These are phyloP conservation scores for Halichondria panicea DNA, from an alignment of 37 sponge, comb jelly and placozoan species.

Conservation along the genomic window DNA sequence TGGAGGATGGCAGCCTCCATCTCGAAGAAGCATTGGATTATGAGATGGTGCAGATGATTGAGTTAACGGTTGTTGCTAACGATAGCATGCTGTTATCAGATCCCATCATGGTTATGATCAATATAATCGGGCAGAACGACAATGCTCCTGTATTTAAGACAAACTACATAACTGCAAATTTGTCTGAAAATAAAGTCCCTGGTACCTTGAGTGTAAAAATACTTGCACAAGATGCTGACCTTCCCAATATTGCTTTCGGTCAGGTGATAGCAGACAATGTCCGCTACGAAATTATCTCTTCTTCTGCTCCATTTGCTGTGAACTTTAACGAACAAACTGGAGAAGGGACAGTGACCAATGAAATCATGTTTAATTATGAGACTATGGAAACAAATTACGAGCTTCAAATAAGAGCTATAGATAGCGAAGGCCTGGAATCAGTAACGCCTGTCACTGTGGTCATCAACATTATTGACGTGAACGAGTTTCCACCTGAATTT, in stretches of 20 bases:
- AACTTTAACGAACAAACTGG: constrained; percentile 1
- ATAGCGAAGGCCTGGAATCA: constrained; percentile 18
- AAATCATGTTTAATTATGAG: constrained; percentile 42
- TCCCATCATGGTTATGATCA: not conserved
- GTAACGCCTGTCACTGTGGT: constrained; percentile 10
- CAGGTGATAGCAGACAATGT: constrained; percentile 3
- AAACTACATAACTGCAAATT: not conserved
- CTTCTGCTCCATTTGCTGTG: constrained; percentile 27
- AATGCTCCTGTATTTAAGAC: constrained; percentile 44
- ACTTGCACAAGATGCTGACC: constrained; percentile 21
- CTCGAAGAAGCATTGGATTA: constrained; percentile 40
- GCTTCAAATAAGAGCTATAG: constrained; percentile 33
- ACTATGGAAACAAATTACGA: not conserved
- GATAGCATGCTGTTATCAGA: constrained; percentile 50
- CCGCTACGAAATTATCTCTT: constrained; percentile 18
- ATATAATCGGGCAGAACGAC: constrained; percentile 40
- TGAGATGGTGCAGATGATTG: constrained; percentile 13
- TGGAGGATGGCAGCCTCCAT: constrained; percentile 16
- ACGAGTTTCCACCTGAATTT: constrained; percentile 69
- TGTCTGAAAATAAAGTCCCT: constrained; percentile 9
- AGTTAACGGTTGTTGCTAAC: constrained; percentile 48
- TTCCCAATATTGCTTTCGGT: constrained; percentile 1
- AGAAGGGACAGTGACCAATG: constrained; percentile 39
- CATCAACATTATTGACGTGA: constrained; percentile 38
- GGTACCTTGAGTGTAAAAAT: constrained; percentile 15